A percentile compares a stretch with the other conserved stretches of the same genome.
Evolutionary conservation across 2,888 invertebrate genomes (phyloP).

Genomic region (Drepana falcataria): DNA sequence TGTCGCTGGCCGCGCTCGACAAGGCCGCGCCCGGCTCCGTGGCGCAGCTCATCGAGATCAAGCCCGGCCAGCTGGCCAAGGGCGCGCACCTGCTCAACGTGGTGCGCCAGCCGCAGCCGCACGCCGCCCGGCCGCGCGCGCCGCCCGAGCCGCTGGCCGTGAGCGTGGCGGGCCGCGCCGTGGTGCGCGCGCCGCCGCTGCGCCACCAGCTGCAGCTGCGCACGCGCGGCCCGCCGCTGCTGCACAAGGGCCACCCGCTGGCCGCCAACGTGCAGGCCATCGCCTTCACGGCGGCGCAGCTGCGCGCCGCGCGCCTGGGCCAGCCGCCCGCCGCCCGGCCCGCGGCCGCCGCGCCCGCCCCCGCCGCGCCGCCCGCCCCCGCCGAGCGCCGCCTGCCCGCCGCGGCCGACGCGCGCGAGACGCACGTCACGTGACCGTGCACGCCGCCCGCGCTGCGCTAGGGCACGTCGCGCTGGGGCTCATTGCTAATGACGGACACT

Average conservation of each 20-base stretch:
- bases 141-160: constrained; percentile 43
- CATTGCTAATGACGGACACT: no score
- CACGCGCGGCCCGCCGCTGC: constrained; percentile 13
- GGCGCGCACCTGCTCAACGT: constrained; percentile 68
- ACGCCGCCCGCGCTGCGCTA: neutral
- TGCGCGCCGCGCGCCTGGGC: constrained; percentile 46
- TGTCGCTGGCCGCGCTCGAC: constrained; percentile 54
- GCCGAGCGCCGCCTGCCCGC: constrained; percentile 4
- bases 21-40: constrained; percentile 50
- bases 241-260: constrained; percentile 47
- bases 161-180: constrained; percentile 49
- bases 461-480: no score
- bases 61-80: constrained; percentile 56
- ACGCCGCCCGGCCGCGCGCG: constrained; percentile 14
- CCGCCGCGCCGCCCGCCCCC: constrained; percentile 3
- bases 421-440: constrained; percentile 66
- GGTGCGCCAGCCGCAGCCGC: constrained; percentile 43
- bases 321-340: constrained; percentile 27
- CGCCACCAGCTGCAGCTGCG: constrained; percentile 56
- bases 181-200: constrained; percentile 40
- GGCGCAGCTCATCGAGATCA: constrained; percentile 66
- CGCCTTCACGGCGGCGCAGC: constrained; percentile 52
- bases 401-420: constrained; percentile 22
- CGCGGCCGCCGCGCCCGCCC: constrained; percentile 10
- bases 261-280: constrained; percentile 56